Base-by-base conservation (phyloP, 2,888 invertebrate species). In the Clitarchus hookeri region DNA sequence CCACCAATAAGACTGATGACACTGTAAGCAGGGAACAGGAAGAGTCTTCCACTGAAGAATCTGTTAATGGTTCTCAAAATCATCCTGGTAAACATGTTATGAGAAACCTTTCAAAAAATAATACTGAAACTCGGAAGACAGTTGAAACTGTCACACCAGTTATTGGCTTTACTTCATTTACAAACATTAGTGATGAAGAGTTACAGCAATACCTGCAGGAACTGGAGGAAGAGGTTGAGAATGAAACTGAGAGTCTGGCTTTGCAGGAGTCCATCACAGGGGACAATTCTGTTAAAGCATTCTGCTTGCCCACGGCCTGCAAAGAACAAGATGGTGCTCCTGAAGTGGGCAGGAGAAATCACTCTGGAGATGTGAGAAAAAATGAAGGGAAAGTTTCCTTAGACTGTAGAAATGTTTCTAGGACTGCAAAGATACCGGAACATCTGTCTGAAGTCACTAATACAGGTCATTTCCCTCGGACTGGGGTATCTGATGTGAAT, bases 151-250 rank as follows among this genome's bases (percentile, higher is more conserved):
- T 44, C 19, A 25, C 77, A 44, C 77, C 85, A 26, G 23, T 88
- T 36, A 87, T 91, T 77, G 90, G 91, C 23, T 91, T 92, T 88
- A 89, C 90, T 80, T 89, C 90, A 79, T 88, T 90, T 80, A 87
- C 91, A 19, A 90, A 91, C 85, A 87, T 92, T 19, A 91, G 91
- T 88, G 91, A 91, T 83, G 89, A 89, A 16, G 91, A 91, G 23
- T 54, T 88, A 12, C 78, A 87, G n/a, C 84, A 87, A 26, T 87
- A 86, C 82, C 83, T 88, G 19, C 87, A 91, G 12, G 91, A 92
- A 86, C 89, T 92, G 27, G 92, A 92, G 85, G 91, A 91, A 16
- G 78, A 84, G 19, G 86, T 84, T 6, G 26, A 26, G 26, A 44
- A 82, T 23, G 44, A 36, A 19, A 19, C 23, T 6, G 36, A 27